phyloP scores from a whole-genome alignment of 2,113 vertebrate genomes.

The Xenopus borealis region DNA sequence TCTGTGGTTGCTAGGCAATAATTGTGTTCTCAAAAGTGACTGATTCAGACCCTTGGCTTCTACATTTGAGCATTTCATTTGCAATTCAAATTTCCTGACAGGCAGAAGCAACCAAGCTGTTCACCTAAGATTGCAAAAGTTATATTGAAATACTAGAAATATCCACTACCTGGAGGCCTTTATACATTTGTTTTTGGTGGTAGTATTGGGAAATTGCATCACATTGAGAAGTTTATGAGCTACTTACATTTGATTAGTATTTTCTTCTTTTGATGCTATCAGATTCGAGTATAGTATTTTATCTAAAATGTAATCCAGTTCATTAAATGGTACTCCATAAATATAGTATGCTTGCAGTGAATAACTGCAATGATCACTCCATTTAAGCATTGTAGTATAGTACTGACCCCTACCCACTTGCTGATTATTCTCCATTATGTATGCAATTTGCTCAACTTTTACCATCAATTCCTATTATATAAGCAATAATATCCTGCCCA shows the following conservation, averaged over 20 bases:
- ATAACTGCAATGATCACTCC: too few relatives aligned
- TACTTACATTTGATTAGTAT: constrained; percentile 7
- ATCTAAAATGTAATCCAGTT: too few relatives aligned
- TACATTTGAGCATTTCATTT: constrained; percentile 65
- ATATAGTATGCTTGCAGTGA: too few relatives aligned
- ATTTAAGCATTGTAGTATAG: too few relatives aligned
- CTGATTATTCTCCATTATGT: too few relatives aligned
- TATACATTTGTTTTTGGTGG: constrained; percentile 64
- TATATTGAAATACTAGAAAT: constrained; percentile 70
- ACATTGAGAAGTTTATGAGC: constrained; percentile 1
- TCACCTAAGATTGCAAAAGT: constrained; percentile 73
- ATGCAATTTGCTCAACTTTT: too few relatives aligned
- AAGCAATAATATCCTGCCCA: too few relatives aligned
- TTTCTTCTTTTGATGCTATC: neutral
- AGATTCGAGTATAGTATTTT: too few relatives aligned
- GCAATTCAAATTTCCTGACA: constrained; percentile 79
- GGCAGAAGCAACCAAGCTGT: constrained; percentile 75
- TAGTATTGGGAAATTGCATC: neutral
- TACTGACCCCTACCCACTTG: too few relatives aligned
- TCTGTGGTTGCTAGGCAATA: constrained; percentile 70
- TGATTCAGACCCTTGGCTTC: constrained; percentile 60
- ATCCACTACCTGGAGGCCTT: constrained; percentile 63
- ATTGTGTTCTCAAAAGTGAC: constrained; percentile 59
- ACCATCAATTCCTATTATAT: too few relatives aligned
- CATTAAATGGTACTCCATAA: too few relatives aligned